These are phyloP conservation scores for Triplophysa bombifrons DNA, from an alignment of 2,797 vertebrate genomes.

Conservation along the genomic window DNA sequence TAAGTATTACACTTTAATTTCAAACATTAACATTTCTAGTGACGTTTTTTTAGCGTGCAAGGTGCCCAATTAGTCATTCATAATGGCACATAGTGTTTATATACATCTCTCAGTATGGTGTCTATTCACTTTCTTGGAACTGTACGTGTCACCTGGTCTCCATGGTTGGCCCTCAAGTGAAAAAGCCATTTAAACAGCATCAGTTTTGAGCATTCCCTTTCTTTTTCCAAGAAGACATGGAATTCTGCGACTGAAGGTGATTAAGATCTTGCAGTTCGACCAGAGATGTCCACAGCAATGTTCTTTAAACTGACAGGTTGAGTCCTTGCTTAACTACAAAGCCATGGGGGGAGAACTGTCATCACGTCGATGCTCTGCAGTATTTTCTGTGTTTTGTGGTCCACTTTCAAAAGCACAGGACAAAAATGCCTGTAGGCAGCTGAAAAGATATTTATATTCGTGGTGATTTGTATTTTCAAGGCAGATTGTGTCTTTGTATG, in stretches of 20 bases:
- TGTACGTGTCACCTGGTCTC: slow-evolving; percentile 49
- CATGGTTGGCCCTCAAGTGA: neutral
- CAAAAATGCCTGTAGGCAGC: neutral
- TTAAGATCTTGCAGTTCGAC: neutral
- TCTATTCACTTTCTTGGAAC: slow-evolving; percentile 37
- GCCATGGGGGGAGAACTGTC: neutral
- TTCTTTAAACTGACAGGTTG: slow-evolving; percentile 2
- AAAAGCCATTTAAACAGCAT: slow-evolving; percentile 34
- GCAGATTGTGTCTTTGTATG: neutral
- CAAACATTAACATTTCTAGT: no score
- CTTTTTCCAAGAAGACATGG: neutral
- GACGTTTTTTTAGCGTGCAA: neutral
- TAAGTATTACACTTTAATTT: no score
- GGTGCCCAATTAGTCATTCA: neutral
- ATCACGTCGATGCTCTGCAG: neutral
- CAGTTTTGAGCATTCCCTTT: neutral
- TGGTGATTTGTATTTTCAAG: slow-evolving; percentile 6
- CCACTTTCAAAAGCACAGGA: neutral
- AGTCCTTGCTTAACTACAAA: neutral
- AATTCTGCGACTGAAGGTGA: neutral
- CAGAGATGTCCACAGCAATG: neutral
- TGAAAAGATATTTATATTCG: slow-evolving; percentile 25
- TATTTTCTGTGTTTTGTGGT: neutral
- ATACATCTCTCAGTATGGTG: slow-evolving; percentile 23
- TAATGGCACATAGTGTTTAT: slow-evolving; percentile 26